Conservation (phyloP, 2,113 vertebrate species). For the Aplodontia rufa region DNA sequence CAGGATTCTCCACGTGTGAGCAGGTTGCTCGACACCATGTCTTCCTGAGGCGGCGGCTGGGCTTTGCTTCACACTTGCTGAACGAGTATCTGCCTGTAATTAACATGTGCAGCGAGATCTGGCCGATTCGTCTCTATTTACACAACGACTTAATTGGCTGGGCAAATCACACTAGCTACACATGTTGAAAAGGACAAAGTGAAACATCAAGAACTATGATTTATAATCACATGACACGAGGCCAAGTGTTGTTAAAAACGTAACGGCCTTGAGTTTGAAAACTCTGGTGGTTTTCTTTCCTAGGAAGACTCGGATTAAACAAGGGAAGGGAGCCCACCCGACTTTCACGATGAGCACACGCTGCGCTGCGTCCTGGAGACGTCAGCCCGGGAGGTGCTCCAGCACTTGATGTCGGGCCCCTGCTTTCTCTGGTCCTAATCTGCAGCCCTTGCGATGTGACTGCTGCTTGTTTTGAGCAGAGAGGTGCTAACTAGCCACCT, state of each 20-base stretch:
- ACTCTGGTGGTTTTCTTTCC: slow-evolving; percentile 4
- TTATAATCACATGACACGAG: background rate
- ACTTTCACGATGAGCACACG: accelerated
- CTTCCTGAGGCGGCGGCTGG: slow-evolving; percentile 55
- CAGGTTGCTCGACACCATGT: slow-evolving; percentile 17
- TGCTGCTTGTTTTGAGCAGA: background rate
- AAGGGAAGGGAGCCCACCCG: background rate
- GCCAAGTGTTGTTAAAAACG: background rate
- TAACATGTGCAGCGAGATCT: slow-evolving; percentile 60
- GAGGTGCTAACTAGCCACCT: background rate
- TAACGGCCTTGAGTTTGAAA: background rate
- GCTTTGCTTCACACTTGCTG: slow-evolving; percentile 28
- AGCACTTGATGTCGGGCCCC: background rate
- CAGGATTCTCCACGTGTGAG: slow-evolving; percentile 60
- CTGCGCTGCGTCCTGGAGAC: background rate
- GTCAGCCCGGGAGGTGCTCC: accelerated
- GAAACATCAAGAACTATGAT: slow-evolving; percentile 2
- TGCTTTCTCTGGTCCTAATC: background rate
- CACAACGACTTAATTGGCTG: slow-evolving; percentile 63
- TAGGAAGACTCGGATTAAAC: background rate
- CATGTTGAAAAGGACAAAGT: background rate
- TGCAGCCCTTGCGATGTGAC: background rate
- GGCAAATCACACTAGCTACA: slow-evolving; percentile 18
- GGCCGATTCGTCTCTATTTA: slow-evolving; percentile 62
- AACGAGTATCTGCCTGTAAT: slow-evolving; percentile 37